Conservation (phyloP, 2,888 invertebrate species). For the Dryococelus australis region DNA sequence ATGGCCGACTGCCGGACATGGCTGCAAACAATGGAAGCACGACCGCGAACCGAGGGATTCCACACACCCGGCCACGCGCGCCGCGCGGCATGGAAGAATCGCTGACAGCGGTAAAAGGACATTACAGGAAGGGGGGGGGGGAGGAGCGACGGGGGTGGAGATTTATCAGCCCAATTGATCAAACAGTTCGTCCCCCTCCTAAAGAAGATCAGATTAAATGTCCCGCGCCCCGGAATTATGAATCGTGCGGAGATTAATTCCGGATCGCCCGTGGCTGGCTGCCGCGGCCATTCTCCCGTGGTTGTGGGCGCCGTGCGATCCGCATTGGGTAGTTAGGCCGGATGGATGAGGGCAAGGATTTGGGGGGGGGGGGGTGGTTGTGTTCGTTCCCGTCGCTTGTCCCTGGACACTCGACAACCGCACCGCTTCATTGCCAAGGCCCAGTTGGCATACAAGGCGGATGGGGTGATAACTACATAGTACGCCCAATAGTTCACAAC, state of each 20-base stretch:
- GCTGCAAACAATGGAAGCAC: no score
- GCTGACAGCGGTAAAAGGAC: neutral
- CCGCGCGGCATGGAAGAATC: neutral
- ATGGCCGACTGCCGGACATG: no score
- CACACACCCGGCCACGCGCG: no score
- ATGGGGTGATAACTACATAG: no score
- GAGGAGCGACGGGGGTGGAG: neutral
- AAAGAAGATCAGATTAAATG: slow-evolving; percentile 10
- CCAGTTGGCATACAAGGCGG: neutral
- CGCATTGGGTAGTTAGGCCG: neutral
- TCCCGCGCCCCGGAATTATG: neutral
- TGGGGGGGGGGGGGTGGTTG: neutral
- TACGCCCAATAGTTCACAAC: no score
- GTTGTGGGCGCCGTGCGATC: neutral
- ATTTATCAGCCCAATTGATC: slow-evolving; percentile 11
- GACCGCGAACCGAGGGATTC: no score
- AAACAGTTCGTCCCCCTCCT: neutral
- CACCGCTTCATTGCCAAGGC: neutral
- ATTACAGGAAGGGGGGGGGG: neutral
- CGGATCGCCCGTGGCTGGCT: neutral
- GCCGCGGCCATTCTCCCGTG: neutral
- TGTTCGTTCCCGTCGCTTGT: neutral
- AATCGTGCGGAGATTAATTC: neutral
- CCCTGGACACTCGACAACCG: neutral
- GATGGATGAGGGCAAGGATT: neutral